Percentiles rank a stretch among this genome's conserved stretches.
Evolutionary conservation across 2,888 invertebrate species (phyloP).

Genomic region (Ditylenchus weischeri): DNA sequence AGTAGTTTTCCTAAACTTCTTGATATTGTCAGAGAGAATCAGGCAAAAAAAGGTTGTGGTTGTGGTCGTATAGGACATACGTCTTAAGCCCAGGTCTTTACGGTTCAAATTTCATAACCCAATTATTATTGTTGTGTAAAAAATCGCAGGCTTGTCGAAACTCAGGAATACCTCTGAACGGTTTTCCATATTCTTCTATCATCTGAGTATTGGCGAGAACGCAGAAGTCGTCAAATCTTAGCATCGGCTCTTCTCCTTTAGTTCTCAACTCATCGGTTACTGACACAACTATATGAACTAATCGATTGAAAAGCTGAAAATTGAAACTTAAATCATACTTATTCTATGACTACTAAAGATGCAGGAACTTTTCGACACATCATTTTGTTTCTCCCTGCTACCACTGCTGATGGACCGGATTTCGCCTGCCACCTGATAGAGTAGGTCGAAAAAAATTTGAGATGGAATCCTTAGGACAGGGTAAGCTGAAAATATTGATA

Average conservation of each 20-base stretch:
- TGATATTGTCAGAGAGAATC: too few species aligned
- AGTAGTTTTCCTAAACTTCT: too few species aligned
- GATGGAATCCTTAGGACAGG: too few species aligned
- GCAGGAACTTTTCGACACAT: conserved; percentile 92
- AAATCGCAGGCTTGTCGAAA: conserved; percentile 92
- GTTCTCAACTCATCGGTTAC: conserved; percentile 69
- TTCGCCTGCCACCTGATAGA: conserved; percentile 11
- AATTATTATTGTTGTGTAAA: conserved; percentile 94
- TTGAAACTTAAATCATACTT: conserved; percentile 65
- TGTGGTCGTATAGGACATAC: too few species aligned
- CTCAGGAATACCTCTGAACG: conserved; percentile 75
- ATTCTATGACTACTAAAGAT: conserved; percentile 87
- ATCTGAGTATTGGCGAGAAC: conserved; percentile 36
- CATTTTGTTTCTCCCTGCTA: conserved; percentile 73
- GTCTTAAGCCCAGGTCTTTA: too few species aligned
- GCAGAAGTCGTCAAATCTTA: conserved; percentile 75
- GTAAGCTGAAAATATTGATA: too few species aligned
- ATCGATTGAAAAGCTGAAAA: too few species aligned
- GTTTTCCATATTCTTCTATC: conserved; percentile 40
- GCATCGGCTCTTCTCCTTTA: conserved; percentile 73
- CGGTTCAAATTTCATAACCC: too few species aligned
- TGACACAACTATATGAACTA: conserved; percentile 35
- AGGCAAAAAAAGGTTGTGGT: too few species aligned
- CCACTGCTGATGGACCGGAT: conserved; percentile 10
- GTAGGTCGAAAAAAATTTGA: conserved; percentile 16